These are phyloP conservation scores for Tragelaphus buxtoni DNA, from an alignment of 2,113 vertebrate species.

Conservation along the genomic window DNA sequence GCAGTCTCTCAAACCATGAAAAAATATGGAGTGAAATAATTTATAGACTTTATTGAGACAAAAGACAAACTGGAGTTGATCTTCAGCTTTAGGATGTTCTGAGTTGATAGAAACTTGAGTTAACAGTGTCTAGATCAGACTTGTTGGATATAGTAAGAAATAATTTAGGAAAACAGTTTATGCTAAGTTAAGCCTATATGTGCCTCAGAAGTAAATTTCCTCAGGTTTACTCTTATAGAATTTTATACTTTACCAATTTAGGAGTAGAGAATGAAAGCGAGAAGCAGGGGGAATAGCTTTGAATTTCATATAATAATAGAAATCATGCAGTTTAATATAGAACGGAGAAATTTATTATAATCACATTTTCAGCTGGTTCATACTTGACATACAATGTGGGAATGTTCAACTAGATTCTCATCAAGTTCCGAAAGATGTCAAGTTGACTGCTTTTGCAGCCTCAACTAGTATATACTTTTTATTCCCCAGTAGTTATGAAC, in stretches of 20 bases:
- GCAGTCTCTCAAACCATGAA: not conserved
- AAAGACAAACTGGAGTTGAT: not conserved
- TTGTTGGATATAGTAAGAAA: not conserved
- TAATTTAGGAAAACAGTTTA: not conserved
- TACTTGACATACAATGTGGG: not conserved
- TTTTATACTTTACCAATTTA: constrained; percentile 18
- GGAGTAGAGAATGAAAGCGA: not conserved
- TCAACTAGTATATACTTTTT: not conserved
- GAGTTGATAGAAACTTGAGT: not conserved
- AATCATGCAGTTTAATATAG: not conserved
- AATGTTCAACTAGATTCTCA: not conserved
- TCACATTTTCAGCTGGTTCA: constrained; percentile 22
- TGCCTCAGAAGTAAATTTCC: not conserved
- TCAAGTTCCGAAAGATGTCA: not conserved
- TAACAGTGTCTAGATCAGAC: not conserved
- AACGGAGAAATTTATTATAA: not conserved
- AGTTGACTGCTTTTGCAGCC: not conserved
- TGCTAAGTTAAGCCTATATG: not conserved
- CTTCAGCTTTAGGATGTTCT: not conserved
- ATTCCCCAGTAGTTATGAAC: not conserved
- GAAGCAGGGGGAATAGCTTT: not conserved
- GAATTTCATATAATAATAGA: not conserved
- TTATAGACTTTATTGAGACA: not conserved
- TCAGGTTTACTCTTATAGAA: not conserved
- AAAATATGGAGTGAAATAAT: not conserved